These are phyloP conservation scores for Sitta europaea DNA, from an alignment of 2,113 vertebrate genomes.

Conservation along the genomic window DNA sequence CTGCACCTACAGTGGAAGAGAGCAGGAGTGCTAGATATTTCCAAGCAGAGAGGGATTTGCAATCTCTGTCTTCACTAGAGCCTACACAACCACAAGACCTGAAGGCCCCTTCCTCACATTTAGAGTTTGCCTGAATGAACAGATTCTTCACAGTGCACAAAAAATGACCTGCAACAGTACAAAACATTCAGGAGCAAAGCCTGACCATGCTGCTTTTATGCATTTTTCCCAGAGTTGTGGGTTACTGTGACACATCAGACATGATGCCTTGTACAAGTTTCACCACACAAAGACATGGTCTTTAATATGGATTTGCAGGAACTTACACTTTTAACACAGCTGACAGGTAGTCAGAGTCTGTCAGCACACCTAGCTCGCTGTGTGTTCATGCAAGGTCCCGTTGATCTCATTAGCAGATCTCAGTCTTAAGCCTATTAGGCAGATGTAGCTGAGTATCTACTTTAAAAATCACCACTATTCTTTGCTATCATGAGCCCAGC, in stretches of 20 bases:
- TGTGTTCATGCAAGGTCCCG: not conserved
- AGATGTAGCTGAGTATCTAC: not conserved
- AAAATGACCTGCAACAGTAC: not conserved
- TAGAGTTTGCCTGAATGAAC: not conserved
- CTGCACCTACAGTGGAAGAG: not conserved
- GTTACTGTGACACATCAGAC: not conserved
- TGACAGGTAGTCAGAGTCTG: constrained; percentile 19
- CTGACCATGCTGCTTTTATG: not conserved
- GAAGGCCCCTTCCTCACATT: not conserved
- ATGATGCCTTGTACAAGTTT: not conserved
- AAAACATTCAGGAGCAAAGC: not conserved
- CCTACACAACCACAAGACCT: not conserved
- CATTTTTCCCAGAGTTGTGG: not conserved
- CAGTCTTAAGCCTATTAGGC: constrained; percentile 13
- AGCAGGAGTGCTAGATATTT: not conserved
- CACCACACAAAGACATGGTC: not conserved
- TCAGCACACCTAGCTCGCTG: not conserved
- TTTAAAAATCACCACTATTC: not conserved
- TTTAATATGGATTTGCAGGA: not conserved
- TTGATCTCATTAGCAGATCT: constrained; percentile 28
- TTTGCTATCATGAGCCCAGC: not conserved
- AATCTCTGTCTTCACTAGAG: not conserved
- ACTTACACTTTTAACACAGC: not conserved
- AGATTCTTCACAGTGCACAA: not conserved
- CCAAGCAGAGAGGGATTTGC: not conserved